Evolutionary conservation across 2,888 invertebrate species (phyloP), one percentile per base, ranked within the genome.

Genomic region (Caenorhabditis sp.): DNA sequence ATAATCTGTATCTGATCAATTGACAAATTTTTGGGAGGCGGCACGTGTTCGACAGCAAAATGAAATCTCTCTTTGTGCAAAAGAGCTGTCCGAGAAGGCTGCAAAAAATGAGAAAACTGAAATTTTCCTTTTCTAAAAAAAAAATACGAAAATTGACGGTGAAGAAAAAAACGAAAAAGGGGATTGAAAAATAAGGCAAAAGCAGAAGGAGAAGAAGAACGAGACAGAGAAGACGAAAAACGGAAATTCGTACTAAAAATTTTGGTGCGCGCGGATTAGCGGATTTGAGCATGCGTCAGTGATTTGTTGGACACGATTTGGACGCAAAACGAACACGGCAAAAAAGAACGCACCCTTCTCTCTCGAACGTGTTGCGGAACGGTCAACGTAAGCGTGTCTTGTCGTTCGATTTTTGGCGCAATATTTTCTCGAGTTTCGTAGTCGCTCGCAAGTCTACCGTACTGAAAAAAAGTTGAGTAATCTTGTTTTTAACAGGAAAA

Each of bases 11-110:
- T 43, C 12, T 43, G 43, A 43, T 43, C 43, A 5, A 17, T 17
- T 5, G 43, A 43, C 17, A 43, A 43, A 12, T 17, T 43, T 43
- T 43, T 43, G 5, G 12, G 24, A 43, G 19, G 62, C 53, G 64
- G 65, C 62, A 58, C 70, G 66, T 70, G 10, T 58, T 70, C 53
- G 10, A 31, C 31, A 4, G 53, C 23, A 21, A 53, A 26, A 10
- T 55, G 55, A 17, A 55, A 74, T 1, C 74, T 55, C 43, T 74
- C 69, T 36, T 66, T 64, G 53, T 74, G 74, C 5, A 74, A 63
- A 19, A 74, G 57, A 10, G 43, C 31, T 5, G 74, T 74, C 23
- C 74, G 55, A 14, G 74, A 74, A 24, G 74, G 74, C 74, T 74
- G 68, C 4, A 51, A 51, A 23, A 53, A 21, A 53, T 19, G 19